Conservation (phyloP, 2,888 invertebrate species). For the Mesopsocus fuscifrons region DNA sequence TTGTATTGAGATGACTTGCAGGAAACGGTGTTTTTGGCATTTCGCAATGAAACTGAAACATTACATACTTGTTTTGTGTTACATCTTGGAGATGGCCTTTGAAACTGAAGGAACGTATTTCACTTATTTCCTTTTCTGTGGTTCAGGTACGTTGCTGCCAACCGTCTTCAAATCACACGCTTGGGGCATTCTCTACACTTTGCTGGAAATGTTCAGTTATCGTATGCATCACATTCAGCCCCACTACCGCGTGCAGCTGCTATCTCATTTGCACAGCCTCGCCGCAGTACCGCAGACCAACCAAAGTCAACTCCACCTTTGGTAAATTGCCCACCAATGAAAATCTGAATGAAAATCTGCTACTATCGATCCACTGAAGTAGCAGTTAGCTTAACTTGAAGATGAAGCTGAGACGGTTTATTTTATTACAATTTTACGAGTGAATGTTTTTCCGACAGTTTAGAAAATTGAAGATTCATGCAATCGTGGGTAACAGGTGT, state of each 20-base stretch:
- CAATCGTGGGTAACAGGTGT: too few species aligned
- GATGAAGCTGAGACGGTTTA: too few species aligned
- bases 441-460: too few species aligned
- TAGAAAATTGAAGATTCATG: too few species aligned
- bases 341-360: not conserved
- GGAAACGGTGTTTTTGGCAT: conserved; percentile 81
- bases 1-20: conserved; percentile 50
- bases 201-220: conserved; percentile 93
- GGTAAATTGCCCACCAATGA: conserved; percentile 30
- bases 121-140: too few species aligned
- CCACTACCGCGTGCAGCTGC: conserved; percentile 79
- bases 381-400: too few species aligned
- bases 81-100: conserved; percentile 2
- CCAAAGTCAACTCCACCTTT: conserved; percentile 84
- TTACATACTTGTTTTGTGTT: too few species aligned
- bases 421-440: conserved; percentile 1
- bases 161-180: conserved; percentile 83
- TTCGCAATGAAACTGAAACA: too few species aligned
- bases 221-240: conserved; percentile 92
- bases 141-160: conserved; percentile 63
- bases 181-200: conserved; percentile 88
- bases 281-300: conserved; percentile 86
- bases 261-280: conserved; percentile 79
- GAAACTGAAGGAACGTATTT: too few species aligned
- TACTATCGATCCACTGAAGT: not conserved